A percentile compares a stretch with the other conserved stretches of the same genome.
phyloP scores from a whole-genome alignment of 2,797 vertebrate genomes.

The Tiaroga cobitis region DNA sequence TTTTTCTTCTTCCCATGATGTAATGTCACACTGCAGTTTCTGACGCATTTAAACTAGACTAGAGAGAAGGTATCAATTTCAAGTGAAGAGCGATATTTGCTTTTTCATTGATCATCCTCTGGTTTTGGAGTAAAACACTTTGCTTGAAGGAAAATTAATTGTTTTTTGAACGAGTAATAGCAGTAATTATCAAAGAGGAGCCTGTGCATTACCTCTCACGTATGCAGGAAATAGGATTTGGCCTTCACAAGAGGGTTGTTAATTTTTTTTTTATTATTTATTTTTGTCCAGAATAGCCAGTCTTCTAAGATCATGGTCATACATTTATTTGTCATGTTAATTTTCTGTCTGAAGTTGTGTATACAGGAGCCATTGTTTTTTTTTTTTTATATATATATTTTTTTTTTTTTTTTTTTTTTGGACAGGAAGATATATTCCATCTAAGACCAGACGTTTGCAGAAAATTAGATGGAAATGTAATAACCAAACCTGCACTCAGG shows the following conservation, averaged over 20 bases:
- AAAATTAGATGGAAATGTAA: constrained; percentile 8
- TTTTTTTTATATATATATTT: neutral
- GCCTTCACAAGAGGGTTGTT: constrained; percentile 12
- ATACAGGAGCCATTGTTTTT: neutral
- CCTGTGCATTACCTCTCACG: constrained; percentile 50
- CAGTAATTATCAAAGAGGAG: constrained; percentile 43
- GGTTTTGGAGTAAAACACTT: constrained; percentile 25
- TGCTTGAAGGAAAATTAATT: constrained; percentile 17
- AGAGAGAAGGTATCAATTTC: constrained; percentile 14
- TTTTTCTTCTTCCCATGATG: constrained; percentile 15
- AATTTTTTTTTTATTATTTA: constrained; percentile 34
- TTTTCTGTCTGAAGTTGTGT: constrained; percentile 14
- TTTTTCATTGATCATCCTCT: constrained; percentile 25
- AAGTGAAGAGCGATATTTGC: constrained; percentile 11
- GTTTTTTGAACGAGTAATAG: constrained; percentile 40
- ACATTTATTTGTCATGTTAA: neutral
- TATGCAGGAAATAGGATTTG: constrained; percentile 33
- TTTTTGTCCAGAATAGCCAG: constrained; percentile 12
- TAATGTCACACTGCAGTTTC: constrained; percentile 42
- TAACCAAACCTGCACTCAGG: constrained; percentile 45
- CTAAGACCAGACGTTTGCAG: constrained; percentile 16
- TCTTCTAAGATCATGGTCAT: constrained; percentile 20
- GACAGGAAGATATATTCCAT: neutral
- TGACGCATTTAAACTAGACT: constrained; percentile 15
- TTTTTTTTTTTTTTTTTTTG: constrained; percentile 13